phyloP scores from a whole-genome alignment of 2,888 invertebrate species.

The Norana najaformis region DNA sequence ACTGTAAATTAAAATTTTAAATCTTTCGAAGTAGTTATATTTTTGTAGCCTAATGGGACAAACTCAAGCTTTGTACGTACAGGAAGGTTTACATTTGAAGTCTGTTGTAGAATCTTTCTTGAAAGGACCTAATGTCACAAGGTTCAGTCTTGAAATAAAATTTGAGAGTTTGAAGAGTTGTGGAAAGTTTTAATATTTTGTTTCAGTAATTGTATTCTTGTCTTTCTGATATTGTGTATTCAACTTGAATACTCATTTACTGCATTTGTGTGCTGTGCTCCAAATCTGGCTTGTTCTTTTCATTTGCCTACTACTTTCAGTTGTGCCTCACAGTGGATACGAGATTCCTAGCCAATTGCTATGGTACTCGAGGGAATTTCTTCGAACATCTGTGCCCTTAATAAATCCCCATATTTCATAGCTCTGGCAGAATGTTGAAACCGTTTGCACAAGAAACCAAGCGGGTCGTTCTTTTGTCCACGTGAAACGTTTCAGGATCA shows the following conservation, averaged over 20 bases:
- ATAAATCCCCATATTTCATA: constrained; percentile 6
- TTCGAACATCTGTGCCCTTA: constrained; percentile 1
- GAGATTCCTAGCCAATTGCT: neutral
- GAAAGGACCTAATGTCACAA: neutral
- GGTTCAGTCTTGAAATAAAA: neutral
- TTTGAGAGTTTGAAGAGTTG: neutral
- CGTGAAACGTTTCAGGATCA: neutral
- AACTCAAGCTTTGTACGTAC: too few species aligned
- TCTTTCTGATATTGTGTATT: neutral
- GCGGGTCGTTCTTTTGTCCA: neutral
- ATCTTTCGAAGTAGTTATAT: neutral
- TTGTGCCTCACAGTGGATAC: neutral
- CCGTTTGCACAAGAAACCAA: neutral
- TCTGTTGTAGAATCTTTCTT: neutral
- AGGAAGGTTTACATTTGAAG: neutral
- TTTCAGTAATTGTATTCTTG: neutral
- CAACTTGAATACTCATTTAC: neutral
- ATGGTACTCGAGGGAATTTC: neutral
- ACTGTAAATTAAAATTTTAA: neutral
- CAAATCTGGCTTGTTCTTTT: neutral
- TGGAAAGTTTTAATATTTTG: neutral
- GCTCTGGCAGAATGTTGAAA: neutral
- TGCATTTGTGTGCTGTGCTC: neutral
- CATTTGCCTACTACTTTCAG: neutral
- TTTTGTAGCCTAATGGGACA: neutral